These are phyloP conservation scores for Trichonephila inaurata DNA, from an alignment of 1,140 invertebrate genomes.

Conservation along the genomic window DNA sequence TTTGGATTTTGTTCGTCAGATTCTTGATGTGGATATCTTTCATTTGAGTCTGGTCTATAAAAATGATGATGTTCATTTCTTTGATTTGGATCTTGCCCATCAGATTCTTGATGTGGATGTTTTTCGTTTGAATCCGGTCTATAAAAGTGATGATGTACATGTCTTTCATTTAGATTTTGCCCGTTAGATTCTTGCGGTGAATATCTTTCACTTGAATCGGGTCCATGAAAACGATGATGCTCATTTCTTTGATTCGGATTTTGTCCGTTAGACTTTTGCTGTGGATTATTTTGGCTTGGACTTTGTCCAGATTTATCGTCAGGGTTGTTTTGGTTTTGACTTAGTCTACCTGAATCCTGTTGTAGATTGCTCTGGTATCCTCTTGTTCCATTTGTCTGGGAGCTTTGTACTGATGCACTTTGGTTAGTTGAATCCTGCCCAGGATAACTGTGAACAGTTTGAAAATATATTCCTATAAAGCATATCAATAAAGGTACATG, in stretches of 20 bases:
- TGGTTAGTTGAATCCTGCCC: background rate
- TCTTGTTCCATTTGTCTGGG: background rate
- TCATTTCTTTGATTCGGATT: too few species aligned
- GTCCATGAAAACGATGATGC: too few species aligned
- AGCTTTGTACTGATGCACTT: too few species aligned
- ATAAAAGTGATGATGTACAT: too few species aligned
- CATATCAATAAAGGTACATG: background rate
- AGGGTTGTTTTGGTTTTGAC: background rate
- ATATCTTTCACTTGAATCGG: too few species aligned
- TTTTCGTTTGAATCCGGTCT: too few species aligned
- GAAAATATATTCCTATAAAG: background rate
- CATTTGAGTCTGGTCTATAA: too few species aligned
- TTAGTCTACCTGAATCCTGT: background rate
- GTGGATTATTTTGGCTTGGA: background rate
- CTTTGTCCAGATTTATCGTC: background rate
- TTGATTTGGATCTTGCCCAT: background rate
- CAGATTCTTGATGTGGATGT: background rate
- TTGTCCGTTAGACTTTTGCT: background rate
- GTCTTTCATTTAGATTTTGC: background rate
- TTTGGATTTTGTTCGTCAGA: too few species aligned
- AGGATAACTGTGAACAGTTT: background rate
- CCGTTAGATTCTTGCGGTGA: too few species aligned
- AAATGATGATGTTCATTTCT: background rate
- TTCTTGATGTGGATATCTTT: too few species aligned
- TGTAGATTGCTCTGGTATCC: background rate